Evolutionary conservation across 2,113 vertebrate genomes (phyloP).

Genomic region (Alligator mississippiensis): DNA sequence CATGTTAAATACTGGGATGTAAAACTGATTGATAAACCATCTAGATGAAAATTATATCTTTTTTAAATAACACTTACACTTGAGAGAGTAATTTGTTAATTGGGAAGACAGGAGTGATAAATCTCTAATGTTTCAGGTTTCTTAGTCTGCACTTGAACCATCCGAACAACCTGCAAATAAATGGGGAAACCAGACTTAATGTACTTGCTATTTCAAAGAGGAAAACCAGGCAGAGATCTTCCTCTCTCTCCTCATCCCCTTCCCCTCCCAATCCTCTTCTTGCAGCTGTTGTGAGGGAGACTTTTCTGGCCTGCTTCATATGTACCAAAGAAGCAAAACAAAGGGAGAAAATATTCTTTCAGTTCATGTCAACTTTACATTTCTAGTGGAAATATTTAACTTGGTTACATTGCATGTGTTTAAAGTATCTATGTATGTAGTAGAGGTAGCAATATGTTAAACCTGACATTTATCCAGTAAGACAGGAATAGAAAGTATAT

Average conservation of each 20-base stretch:
- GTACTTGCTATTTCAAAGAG: background rate
- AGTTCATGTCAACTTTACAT: background rate
- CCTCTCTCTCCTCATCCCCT: background rate
- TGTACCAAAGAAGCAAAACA: background rate
- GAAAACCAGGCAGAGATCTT: background rate
- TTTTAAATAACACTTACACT: background rate
- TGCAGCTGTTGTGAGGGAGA: background rate
- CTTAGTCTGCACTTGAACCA: background rate
- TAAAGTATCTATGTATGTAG: background rate
- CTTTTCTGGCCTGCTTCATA: background rate
- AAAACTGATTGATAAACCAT: background rate
- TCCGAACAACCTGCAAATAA: background rate
- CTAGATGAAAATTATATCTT: too few relatives aligned
- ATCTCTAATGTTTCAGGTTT: background rate
- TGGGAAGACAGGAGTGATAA: background rate
- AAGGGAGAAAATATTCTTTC: background rate
- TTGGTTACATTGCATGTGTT: background rate
- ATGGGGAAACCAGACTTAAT: accelerated
- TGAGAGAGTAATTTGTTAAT: background rate
- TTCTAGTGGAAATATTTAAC: background rate
- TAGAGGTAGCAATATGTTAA: background rate
- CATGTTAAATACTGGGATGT: background rate
- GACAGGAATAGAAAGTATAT: background rate
- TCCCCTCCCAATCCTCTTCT: background rate
- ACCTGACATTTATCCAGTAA: background rate